Conservation (phyloP, 2,113 vertebrate species). For the Elephantulus edwardii region DNA sequence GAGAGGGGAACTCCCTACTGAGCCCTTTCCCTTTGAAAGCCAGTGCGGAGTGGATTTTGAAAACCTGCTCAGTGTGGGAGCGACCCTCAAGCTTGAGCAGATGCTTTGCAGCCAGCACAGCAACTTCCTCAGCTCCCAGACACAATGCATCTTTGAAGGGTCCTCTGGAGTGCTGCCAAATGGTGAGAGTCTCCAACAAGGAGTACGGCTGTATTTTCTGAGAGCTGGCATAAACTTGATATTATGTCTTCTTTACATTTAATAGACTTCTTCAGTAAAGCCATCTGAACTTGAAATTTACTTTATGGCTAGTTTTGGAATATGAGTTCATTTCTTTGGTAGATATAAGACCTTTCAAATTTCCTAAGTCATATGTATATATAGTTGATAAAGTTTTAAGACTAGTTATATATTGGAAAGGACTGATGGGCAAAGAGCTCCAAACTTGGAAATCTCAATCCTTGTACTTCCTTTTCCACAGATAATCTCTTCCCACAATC, state of each 20-base stretch:
- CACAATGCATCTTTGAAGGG: no score
- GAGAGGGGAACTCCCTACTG: no score
- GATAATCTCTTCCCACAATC: background rate
- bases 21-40: no score
- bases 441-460: background rate
- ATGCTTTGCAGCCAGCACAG: no score
- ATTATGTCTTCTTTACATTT: background rate
- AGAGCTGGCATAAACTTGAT: background rate
- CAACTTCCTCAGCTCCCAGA: no score
- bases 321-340: slow-evolving; percentile 18
- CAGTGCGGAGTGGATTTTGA: no score
- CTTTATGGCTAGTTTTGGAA: background rate
- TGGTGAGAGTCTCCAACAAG: no score
- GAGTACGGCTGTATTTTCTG: background rate
- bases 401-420: no score
- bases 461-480: background rate
- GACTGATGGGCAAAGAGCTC: background rate
- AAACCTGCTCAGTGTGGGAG: no score
- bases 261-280: slow-evolving; percentile 2
- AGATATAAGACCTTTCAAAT: background rate
- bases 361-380: background rate
- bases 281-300: slow-evolving; percentile 26
- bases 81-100: no score
- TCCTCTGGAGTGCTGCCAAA: no score
- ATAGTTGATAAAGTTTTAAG: background rate